These are phyloP conservation scores for Platysternon megacephalum DNA, from an alignment of 2,113 vertebrate genomes.

Conservation along the genomic window DNA sequence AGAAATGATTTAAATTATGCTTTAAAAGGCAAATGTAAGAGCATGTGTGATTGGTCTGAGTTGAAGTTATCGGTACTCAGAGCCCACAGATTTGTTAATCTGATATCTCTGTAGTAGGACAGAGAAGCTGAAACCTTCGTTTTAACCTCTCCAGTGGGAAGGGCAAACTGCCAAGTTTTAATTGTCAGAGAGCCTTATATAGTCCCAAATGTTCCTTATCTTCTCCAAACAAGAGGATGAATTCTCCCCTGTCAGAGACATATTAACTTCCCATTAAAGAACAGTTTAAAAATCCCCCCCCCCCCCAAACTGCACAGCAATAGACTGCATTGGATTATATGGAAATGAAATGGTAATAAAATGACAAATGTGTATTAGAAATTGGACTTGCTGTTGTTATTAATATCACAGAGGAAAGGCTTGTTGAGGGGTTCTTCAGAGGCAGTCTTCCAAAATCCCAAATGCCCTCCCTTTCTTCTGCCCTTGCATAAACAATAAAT, in stretches of 20 bases:
- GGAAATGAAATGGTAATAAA: not conserved
- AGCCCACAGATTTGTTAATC: not conserved
- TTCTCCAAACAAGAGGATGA: not conserved
- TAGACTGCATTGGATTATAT: not conserved
- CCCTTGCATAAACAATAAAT: constrained; percentile 27
- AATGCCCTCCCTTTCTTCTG: constrained; percentile 24
- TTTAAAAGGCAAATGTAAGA: constrained; percentile 16
- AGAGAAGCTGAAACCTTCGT: not conserved
- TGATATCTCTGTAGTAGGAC: not conserved
- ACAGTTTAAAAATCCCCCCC: not conserved
- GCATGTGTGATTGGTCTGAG: not conserved
- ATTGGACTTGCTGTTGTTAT: not conserved
- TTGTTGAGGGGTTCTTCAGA: constrained; percentile 23
- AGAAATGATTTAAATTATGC: not conserved
- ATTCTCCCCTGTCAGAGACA: not conserved
- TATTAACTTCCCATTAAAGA: not conserved
- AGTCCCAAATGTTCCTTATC: not conserved
- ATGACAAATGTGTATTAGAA: not conserved
- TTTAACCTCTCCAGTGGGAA: not conserved
- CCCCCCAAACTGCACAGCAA: not conserved
- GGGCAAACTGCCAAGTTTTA: not conserved
- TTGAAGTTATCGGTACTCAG: not conserved
- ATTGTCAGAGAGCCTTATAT: not conserved
- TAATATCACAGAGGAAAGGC: not conserved
- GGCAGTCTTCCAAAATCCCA: constrained; percentile 8